Base-by-base conservation (phyloP, 2,888 invertebrate species). In the Lithophane ornitopus region DNA sequence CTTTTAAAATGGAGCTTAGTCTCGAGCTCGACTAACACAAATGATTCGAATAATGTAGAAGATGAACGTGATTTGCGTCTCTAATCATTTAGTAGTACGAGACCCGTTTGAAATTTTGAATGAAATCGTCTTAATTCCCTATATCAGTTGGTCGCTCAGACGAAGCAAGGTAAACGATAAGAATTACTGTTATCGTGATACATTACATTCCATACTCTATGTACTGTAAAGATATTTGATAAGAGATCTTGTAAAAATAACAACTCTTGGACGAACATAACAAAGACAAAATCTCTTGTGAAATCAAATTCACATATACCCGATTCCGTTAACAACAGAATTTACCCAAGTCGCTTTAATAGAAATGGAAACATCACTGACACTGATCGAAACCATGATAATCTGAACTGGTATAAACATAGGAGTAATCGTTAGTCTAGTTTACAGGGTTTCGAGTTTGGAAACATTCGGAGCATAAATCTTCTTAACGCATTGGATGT, bases 391-490 rank as follows among this genome's bases (percentile, higher is more conserved):
- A 74, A 71, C 69, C 69, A 49, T 75, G 70, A 67, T 66, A 83
- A 44, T 66, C 68, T 81, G 77, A 83, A 83, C 69, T 67, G 80
- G 41, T 70, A 68, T 80, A 78, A 83, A 83, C 72, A 85, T 78
- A 84, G 68, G 74, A 70, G 79, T 77, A 87, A 78, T 73, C 71
- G 79, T 84, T 80, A 86, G 77, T 84, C 75, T 87, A 86, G 80
- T 88, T 85, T 81, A 85, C 86, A 82, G 81, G 65, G 82, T 82
- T 83, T 67, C 66, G 63, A 89, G 88, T 92, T 91, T 86, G 88
- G 87, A 89, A 91, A 91, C 90, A 89, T 90, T 90, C 81, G 79
- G 84, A 88, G 77, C 90, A 94, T 94, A 94, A 94, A 95, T 94
- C 90, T 90, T 90, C 88, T 86, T 87, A 92, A 91, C 86, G 90